Evolutionary conservation across 2,797 vertebrate genomes (phyloP), one percentile per base, ranked within the genome.

Genomic region (Synaphobranchus kaupii): DNA sequence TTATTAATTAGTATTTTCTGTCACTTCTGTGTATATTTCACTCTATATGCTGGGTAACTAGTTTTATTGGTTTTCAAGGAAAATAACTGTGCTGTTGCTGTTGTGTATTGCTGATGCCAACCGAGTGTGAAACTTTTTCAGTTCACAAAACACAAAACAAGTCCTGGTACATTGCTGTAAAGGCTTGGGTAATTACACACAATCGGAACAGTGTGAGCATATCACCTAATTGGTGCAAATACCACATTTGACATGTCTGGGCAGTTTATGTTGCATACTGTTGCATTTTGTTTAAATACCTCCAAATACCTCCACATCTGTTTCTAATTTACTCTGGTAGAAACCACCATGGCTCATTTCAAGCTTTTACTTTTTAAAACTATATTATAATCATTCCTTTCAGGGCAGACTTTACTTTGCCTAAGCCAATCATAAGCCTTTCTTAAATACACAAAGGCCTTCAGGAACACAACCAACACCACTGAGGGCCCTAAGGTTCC

Each of bases 291-390:
- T 76, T 39, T 76, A 13, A 39, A 39, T 34, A 39, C 71, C 44
- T 34, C 44, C 44, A 76, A 76, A 76, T 44, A 20, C 31, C 39
- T 2, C 71, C 34, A 13, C 71, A 76, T 76, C 71, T 76, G 71
- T 34, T 76, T 76, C 34, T 44, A 8, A 39, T 76, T 76, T 39
- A 76, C 71, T 22, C 31, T 44, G 71, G 31, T 44, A 15, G 31
- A 76, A 76, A 76, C 71, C 71, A 76, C 71, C 44, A 34, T 76
- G 71, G 31, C 15, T 44, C 28, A 71, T 76, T 76, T 76, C 12
- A n/a, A 66, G 60, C 60, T 66, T 66, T 66, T 34, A 44, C 13
- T 15, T 76, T 76, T 39, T 76, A 76, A 39, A 76, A 39, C 71
- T 39, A 20, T 13, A 76, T 6, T 76, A 76, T 76, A 76, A 76